phyloP scores from a whole-genome alignment of 2,113 vertebrate species.

The Pheucticus melanocephalus region DNA sequence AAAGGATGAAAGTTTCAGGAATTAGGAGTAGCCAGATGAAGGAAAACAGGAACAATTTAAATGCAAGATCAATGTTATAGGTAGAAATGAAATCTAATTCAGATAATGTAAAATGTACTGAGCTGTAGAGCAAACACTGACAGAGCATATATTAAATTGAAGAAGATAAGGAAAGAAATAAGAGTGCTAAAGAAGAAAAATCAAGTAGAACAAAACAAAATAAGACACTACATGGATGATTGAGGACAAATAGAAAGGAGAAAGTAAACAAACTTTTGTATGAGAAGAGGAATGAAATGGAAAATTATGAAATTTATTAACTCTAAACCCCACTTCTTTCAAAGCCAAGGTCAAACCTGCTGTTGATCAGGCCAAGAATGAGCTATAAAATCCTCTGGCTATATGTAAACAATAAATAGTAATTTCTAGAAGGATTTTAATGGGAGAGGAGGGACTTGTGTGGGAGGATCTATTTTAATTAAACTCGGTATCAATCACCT shows the following conservation, averaged over 20 bases:
- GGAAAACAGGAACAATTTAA: background rate
- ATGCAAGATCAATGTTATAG: background rate
- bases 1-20: background rate
- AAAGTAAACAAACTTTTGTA: background rate
- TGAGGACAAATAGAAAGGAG: background rate
- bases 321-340: background rate
- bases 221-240: background rate
- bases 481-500: background rate
- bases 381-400: background rate
- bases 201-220: background rate
- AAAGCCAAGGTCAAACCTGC: background rate
- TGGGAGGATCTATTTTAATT: conserved; percentile 3
- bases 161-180: background rate
- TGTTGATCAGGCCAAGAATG: background rate
- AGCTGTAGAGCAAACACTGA: background rate
- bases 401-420: background rate
- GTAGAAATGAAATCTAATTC: background rate
- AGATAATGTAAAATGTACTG: background rate
- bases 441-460: background rate
- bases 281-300: background rate
- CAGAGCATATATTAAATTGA: background rate
- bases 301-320: background rate
- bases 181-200: background rate
- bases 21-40: background rate
- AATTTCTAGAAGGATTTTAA: background rate